Conservation (phyloP, 2,113 vertebrate species). For the Oncorhynchus tshawytscha region DNA sequence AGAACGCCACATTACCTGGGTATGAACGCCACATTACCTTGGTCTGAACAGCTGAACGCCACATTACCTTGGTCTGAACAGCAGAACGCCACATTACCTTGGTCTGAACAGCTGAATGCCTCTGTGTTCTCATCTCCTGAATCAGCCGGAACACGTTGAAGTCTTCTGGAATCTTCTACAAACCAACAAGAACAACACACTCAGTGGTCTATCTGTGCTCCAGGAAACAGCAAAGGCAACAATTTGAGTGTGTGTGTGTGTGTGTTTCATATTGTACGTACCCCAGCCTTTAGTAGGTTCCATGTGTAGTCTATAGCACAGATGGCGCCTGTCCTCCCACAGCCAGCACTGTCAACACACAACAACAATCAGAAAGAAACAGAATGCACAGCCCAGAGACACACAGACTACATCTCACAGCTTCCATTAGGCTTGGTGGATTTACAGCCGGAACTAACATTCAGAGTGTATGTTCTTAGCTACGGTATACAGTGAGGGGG, state of each 20-base stretch:
- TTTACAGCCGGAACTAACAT: no score
- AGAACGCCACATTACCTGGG: no score
- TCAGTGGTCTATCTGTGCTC: not conserved
- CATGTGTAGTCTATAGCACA: conserved; percentile 99
- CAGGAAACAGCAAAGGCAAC: no score
- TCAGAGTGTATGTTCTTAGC: no score
- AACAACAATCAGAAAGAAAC: not conserved
- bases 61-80: no score
- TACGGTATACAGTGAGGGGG: no score
- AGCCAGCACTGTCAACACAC: conserved; percentile 84
- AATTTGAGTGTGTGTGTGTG: not conserved
- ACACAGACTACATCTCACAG: no score
- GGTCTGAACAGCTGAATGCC: conserved; percentile 97
- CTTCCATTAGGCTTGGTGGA: no score
- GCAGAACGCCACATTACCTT: conserved; percentile 77
- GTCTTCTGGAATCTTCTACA: conserved; percentile 96
- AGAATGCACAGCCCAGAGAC: no score
- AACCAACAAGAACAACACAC: conserved; percentile 5
- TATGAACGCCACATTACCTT: not conserved
- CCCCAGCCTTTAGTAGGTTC: conserved; percentile 98
- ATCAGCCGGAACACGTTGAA: conserved; percentile 97
- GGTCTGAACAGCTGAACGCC: no score
- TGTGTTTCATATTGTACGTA: conserved; percentile 60
- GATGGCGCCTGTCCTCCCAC: conserved; percentile 97
- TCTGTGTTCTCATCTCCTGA: conserved; percentile 98